Evolutionary conservation across 2,113 vertebrate genomes (phyloP).

Genomic region (Sphaerodactylus townsendi): DNA sequence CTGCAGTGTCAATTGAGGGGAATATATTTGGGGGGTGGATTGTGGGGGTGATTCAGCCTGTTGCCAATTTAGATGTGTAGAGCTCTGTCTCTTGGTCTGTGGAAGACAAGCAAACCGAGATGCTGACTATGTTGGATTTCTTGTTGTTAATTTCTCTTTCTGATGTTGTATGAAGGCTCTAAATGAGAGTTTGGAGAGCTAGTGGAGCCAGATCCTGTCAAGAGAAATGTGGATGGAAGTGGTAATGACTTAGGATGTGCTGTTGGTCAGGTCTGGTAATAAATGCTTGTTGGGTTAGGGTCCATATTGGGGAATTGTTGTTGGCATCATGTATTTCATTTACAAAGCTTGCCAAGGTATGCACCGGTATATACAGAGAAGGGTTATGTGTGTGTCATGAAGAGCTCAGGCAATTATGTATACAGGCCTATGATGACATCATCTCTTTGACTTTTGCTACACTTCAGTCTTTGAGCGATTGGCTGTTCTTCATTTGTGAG

Average conservation of each 20-base stretch:
- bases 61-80: conserved; percentile 44
- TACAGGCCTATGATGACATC: conserved; percentile 29
- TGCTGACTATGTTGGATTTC: neutral
- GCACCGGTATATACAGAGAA: neutral
- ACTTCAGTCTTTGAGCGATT: conserved; percentile 16
- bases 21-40: neutral
- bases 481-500: neutral
- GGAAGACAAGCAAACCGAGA: neutral
- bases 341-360: conserved; percentile 8
- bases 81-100: neutral
- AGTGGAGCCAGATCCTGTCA: neutral
- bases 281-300: neutral
- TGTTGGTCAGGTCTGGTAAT: neutral
- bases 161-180: neutral
- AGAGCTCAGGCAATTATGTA: neutral
- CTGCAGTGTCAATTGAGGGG: conserved; percentile 40
- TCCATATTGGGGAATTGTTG: neutral
- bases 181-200: neutral
- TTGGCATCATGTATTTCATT: neutral
- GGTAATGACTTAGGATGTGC: conserved; percentile 1
- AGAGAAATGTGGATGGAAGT: neutral
- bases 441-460: conserved; percentile 28
- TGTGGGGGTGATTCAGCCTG: conserved; percentile 44
- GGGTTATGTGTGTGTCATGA: neutral
- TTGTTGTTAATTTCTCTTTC: neutral